Percentiles rank a stretch among this genome's conserved stretches.
Conservation (phyloP, 1,140 invertebrate species). For the Epicauta chinensis region DNA sequence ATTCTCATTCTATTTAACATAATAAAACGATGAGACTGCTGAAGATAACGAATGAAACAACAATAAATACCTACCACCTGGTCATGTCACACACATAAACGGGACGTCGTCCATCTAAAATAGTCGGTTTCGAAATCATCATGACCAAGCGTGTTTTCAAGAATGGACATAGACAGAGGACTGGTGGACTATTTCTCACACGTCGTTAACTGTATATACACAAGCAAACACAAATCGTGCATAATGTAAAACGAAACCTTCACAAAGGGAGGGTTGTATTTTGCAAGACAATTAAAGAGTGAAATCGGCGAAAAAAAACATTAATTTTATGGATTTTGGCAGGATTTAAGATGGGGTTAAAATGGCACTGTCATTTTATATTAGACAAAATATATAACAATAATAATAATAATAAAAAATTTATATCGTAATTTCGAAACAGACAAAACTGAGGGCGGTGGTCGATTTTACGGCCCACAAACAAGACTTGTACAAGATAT, state of each 20-base stretch:
- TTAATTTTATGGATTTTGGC: conserved; percentile 7
- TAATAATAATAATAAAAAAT: too few relatives aligned
- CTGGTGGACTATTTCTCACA: conserved; percentile 36
- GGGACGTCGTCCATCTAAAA: conserved; percentile 17
- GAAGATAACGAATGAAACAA: too few relatives aligned
- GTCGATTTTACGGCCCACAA: conserved; percentile 22
- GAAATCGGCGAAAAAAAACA: not conserved
- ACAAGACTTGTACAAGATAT: conserved; percentile 22
- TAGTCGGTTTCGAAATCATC: conserved; percentile 15
- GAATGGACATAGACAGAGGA: conserved; percentile 15
- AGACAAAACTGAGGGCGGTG: too few relatives aligned
- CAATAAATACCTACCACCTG: conserved; percentile 15
- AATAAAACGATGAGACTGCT: too few relatives aligned
- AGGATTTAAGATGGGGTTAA: conserved; percentile 13
- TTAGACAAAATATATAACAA: too few relatives aligned
- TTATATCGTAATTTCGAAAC: too few relatives aligned
- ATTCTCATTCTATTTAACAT: too few relatives aligned
- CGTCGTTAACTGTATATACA: conserved; percentile 36
- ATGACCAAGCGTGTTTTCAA: conserved; percentile 22
- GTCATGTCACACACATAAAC: conserved; percentile 13
- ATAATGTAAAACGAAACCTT: not conserved
- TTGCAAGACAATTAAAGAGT: too few relatives aligned
- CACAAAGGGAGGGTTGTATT: too few relatives aligned
- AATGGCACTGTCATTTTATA: conserved; percentile 6
- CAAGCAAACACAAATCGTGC: conserved; percentile 33